Evolutionary conservation across 2,888 invertebrate species (phyloP).

Genomic region (Chaetogeoica ovagalla): DNA sequence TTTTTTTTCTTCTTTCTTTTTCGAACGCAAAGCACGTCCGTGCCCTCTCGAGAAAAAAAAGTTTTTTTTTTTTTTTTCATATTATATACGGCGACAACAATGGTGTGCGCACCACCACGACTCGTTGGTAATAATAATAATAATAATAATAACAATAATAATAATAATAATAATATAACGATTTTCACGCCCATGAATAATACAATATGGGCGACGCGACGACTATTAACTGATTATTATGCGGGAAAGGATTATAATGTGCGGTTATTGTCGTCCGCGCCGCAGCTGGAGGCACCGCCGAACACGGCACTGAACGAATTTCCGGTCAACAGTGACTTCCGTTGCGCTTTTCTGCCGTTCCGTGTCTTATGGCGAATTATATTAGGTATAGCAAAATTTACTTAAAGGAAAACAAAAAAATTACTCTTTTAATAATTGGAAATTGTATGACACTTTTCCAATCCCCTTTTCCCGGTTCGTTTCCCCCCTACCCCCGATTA

Average conservation of each 20-base stretch:
- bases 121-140: background rate
- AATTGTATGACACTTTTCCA: too few relatives aligned
- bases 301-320: constrained; percentile 49
- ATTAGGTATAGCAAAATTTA: too few relatives aligned
- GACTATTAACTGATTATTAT: constrained; percentile 47
- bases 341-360: too few relatives aligned
- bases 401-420: too few relatives aligned
- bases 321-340: constrained; percentile 45
- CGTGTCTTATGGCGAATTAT: too few relatives aligned
- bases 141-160: background rate
- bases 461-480: too few relatives aligned
- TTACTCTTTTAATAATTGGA: too few relatives aligned
- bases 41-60: background rate
- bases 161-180: constrained; percentile 35
- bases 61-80: background rate
- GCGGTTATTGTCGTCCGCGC: background rate
- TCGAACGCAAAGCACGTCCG: background rate
- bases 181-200: constrained; percentile 44
- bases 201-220: constrained; percentile 12
- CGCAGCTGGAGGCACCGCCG: constrained; percentile 39
- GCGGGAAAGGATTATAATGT: constrained; percentile 28
- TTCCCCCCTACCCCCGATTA: too few relatives aligned
- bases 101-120: background rate
- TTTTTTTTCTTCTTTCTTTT: too few relatives aligned
- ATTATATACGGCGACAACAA: constrained; percentile 10